Base-by-base conservation (phyloP, 2,797 vertebrate genomes). In the Protonibea diacanthus region DNA sequence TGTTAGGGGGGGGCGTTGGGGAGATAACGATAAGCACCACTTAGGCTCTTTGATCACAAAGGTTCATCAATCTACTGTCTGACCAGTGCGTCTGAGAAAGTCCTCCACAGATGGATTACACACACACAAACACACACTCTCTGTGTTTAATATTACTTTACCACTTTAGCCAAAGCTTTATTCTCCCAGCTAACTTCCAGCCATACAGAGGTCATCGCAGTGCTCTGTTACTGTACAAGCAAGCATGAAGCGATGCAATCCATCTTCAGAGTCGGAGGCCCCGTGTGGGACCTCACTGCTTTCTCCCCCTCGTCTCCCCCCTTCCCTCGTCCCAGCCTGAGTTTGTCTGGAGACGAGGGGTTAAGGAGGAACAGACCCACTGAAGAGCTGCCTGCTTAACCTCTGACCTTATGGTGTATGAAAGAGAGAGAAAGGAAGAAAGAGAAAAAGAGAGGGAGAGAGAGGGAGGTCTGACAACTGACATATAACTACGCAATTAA, bases 11-110 rank as follows among this genome's bases (percentile, higher is more conserved):
- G 70, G 29, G 48, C 13, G 40, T 94, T 10, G 93, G 95, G 94
- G 92, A 95, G 96, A 97, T 97, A 97, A 97, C 92, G 93, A 96
- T 93, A 96, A 97, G 96, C 95, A 96, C 95, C 95, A 96, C 96
- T 97, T 96, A 96, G 92, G 92, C 94, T 95, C 96, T 98, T 98
- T 98, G 97, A 98, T 97, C 97, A 94, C 91, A 90, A 87, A 86
- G 87, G 93, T 93, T 95, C 96, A 96, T 97, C 96, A 96, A 96
- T 97, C 96, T 96, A 91, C 75, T 84, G 90, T 86, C 95, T 87
- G 92, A 96, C 93, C 95, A 95, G 96, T 95, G 95, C 96, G 96
- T 96, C 95, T 97, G 96, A 96, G 95, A 95, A 95, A 95, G 96
- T 96, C 96, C 74, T 91, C 72, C 55, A 29, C 78, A 87, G 83